These are phyloP conservation scores for Brienomyrus longianalis DNA, from an alignment of 2,113 vertebrate genomes.

Conservation along the genomic window DNA sequence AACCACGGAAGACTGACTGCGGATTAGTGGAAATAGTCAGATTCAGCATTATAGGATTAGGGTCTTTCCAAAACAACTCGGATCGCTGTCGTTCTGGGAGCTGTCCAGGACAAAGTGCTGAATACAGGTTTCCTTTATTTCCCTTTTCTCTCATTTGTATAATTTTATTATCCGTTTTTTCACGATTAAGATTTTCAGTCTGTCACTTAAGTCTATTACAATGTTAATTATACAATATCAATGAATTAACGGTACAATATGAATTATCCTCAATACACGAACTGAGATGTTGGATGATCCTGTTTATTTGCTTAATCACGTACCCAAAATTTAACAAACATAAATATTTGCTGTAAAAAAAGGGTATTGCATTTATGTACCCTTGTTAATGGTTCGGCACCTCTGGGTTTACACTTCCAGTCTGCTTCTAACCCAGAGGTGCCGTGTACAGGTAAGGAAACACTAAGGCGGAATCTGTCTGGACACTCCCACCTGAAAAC, in stretches of 20 bases:
- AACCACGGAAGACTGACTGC: not conserved
- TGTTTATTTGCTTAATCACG: not conserved
- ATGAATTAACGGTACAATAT: not conserved
- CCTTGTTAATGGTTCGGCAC: not conserved
- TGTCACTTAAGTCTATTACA: not conserved
- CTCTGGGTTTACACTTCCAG: not conserved
- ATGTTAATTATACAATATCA: not conserved
- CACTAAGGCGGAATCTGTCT: not conserved
- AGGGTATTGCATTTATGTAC: not conserved
- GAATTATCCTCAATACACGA: not conserved
- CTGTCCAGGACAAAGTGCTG: constrained; percentile 23
- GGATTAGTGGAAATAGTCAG: not conserved
- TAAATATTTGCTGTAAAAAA: not conserved
- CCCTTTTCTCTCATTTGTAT: not conserved
- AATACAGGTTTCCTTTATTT: not conserved
- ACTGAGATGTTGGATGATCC: not conserved
- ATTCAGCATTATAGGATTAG: not conserved
- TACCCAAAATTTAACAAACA: not conserved
- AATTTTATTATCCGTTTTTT: not conserved
- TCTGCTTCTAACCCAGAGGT: not conserved
- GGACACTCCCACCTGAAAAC: not conserved
- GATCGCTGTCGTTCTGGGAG: not conserved
- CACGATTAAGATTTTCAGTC: not conserved
- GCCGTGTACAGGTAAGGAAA: not conserved
- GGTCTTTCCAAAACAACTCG: not conserved